Conservation (phyloP, 2,888 invertebrate species). For the Ecdyonurus torrentis region DNA sequence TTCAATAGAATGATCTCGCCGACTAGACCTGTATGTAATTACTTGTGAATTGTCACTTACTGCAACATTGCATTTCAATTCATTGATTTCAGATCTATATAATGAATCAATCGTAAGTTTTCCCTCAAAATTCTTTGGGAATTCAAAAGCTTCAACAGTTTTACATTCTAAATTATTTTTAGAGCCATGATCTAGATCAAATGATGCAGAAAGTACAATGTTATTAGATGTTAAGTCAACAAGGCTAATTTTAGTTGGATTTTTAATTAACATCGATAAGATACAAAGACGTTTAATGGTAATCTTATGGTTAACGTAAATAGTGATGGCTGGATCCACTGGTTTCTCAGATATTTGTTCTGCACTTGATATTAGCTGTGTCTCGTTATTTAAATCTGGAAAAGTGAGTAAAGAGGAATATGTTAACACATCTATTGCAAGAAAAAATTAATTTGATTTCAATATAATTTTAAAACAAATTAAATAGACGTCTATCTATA, state of each 20-base stretch:
- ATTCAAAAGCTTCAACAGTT: background rate
- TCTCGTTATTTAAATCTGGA: too few species aligned
- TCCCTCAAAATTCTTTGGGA: slow-evolving; percentile 1
- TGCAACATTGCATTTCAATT: background rate
- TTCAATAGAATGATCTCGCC: background rate
- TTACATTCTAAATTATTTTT: background rate
- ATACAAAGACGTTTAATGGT: background rate
- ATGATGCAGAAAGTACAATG: background rate
- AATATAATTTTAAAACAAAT: too few species aligned
- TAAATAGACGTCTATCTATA: too few species aligned
- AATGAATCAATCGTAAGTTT: background rate
- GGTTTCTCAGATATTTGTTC: too few species aligned
- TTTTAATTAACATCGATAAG: background rate
- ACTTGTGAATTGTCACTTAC: background rate
- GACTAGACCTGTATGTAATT: background rate
- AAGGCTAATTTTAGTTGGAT: background rate
- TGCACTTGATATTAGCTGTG: too few species aligned
- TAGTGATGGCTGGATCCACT: background rate
- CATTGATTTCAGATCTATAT: background rate
- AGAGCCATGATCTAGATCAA: background rate
- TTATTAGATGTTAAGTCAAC: background rate
- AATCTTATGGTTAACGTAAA: background rate
- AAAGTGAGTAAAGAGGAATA: too few species aligned
- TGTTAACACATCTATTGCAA: too few species aligned
- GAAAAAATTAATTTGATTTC: too few species aligned